A percentile compares a stretch with the other conserved stretches of the same genome.
These are phyloP conservation scores for Kryptopterus vitreolus DNA, from an alignment of 2,797 vertebrate genomes.

Conservation along the genomic window DNA sequence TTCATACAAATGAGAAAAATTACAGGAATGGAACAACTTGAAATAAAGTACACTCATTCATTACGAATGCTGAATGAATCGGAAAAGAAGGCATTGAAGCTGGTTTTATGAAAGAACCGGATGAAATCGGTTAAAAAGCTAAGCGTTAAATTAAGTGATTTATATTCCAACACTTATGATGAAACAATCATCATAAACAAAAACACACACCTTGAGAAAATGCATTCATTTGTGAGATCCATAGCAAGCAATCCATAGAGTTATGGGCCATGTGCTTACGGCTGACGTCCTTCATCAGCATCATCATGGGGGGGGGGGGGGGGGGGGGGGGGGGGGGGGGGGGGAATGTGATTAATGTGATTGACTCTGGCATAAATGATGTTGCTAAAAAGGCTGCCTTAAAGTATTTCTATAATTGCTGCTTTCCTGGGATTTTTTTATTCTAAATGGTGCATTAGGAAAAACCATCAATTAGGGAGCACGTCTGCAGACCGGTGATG, in stretches of 20 bases:
- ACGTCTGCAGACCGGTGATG: not conserved
- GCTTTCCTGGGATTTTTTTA: not conserved
- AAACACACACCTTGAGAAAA: not conserved
- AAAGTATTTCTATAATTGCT: not conserved
- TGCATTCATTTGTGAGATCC: not conserved
- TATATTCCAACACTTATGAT: slow-evolving; percentile 19
- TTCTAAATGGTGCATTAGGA: not conserved
- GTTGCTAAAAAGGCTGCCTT: not conserved
- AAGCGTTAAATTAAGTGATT: not conserved
- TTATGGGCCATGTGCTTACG: not conserved
- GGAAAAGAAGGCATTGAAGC: not conserved
- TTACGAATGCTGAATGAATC: slow-evolving; percentile 14
- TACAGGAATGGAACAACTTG: not conserved
- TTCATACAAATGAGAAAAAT: slow-evolving; percentile 5
- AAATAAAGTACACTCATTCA: slow-evolving; percentile 4
- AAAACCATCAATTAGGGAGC: not conserved
- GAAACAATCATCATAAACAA: slow-evolving; percentile 46
- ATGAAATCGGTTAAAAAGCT: not conserved
- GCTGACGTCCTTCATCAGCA: not conserved
- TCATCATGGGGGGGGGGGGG: not conserved
- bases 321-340: too few relatives aligned
- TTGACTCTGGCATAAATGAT: not conserved
- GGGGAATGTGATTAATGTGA: not conserved
- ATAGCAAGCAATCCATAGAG: too few relatives aligned
- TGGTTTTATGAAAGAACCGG: not conserved